phyloP scores from a whole-genome alignment of 2,113 vertebrate species.

The Anhinga rufa region DNA sequence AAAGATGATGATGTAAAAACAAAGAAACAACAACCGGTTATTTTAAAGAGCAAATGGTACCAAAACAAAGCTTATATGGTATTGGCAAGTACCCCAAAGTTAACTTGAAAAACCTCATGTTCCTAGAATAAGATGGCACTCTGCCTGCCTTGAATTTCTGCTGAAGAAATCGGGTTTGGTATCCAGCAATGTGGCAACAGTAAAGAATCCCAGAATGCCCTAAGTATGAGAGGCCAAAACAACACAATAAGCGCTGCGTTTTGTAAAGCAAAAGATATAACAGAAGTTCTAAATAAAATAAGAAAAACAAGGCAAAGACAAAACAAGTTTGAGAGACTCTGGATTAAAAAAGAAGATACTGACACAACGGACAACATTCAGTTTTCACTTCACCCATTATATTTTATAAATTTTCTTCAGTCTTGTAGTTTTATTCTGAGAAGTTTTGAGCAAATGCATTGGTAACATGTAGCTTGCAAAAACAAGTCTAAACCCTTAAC shows the following conservation, averaged over 20 bases:
- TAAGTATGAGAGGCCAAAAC: not conserved
- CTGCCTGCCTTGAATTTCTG: not conserved
- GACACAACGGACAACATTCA: fast-evolving
- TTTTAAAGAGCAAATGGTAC: not conserved
- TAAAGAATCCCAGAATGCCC: too few relatives aligned
- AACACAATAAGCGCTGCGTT: fast-evolving
- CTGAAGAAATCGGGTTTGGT: not conserved
- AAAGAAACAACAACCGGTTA: not conserved
- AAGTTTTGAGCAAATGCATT: not conserved
- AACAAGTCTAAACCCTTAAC: not conserved
- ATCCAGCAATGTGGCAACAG: not conserved
- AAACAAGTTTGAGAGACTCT: not conserved
- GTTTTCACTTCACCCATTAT: not conserved
- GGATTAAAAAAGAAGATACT: not conserved
- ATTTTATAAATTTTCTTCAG: not conserved
- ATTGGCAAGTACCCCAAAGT: not conserved
- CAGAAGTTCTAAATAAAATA: not conserved
- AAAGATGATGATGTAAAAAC: not conserved
- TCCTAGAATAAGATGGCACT: not conserved
- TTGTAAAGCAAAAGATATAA: not conserved
- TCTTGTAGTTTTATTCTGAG: not conserved
- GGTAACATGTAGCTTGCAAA: not conserved
- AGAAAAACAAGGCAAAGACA: not conserved
- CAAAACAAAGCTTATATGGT: not conserved
- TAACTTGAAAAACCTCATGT: not conserved